Evolutionary conservation across 1,140 invertebrate genomes (phyloP), one percentile per base, ranked within the genome.

Genomic region (Apis mellifera): DNA sequence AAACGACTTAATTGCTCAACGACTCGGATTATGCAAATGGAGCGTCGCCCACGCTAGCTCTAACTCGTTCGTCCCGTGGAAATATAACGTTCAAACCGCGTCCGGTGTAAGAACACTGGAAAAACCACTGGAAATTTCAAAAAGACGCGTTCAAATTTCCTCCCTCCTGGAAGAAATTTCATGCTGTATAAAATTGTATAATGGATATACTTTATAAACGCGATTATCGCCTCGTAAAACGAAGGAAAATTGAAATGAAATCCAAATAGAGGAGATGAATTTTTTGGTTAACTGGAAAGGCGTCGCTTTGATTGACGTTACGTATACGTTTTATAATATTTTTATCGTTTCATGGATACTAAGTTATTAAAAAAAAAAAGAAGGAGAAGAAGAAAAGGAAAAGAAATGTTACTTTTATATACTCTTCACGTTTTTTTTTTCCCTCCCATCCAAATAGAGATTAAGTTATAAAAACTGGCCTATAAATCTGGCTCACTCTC

Each of bases 11-110:
- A 87, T 87, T 87, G 74, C 85, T 72, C 52, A 82, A 87, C 82
- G 82, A 86, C 74, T 82, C 70, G 65, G 75, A 87, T 87, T 87
- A 87, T 87, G 86, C 78, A 86, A 87, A 87, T 84, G 74, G 71
- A 64, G 64, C 65, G 78, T 82, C 85, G 52, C 83, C 78, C 60
- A 84, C 82, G 78, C 57, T 55, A 54, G 50, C 32, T 72, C 70
- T 17, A n/a, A 55, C 59, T 52, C 64, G 82, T 60, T 84, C 80
- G 74, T 77, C 73, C 75, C 64, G 55, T 32, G 60, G 65, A 71
- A 32, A 19, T n/a, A 13, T 48, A 59, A 19, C 55, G 71, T 11
- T 32, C 4, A 21, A 12, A 23, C 32, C 12, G 23, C n/a, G 19
- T 21, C n/a, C n/a, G 15, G 1, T 48, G 59, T 42, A 42, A 42